Conservation (phyloP, 1,140 invertebrate genomes). For the Ditylenchus dipsaci region DNA sequence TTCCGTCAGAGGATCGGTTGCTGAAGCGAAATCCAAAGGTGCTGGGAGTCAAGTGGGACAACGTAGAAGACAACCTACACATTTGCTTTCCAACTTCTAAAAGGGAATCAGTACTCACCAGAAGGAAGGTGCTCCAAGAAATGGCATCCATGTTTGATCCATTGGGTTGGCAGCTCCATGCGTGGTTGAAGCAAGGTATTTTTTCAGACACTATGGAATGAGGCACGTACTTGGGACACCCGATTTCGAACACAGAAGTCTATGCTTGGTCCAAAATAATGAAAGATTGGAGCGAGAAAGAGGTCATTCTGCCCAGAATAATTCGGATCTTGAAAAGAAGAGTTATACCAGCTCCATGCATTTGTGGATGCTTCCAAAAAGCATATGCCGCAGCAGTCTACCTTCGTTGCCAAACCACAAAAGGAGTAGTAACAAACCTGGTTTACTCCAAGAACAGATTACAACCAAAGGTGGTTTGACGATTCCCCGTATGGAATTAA, state of each 20-base stretch:
- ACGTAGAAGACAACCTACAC: background rate
- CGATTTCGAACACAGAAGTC: background rate
- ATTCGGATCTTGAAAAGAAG: background rate
- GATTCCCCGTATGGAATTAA: slow-evolving; percentile 34
- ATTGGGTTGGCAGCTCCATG: slow-evolving; percentile 13
- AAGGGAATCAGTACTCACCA: background rate
- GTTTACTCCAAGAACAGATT: slow-evolving; percentile 23
- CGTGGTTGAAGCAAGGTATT: slow-evolving; percentile 20
- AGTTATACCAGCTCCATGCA: slow-evolving; percentile 15
- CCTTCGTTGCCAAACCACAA: background rate
- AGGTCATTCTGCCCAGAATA: background rate
- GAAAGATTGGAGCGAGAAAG: background rate
- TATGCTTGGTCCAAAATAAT: background rate
- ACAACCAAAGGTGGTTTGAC: slow-evolving; percentile 5
- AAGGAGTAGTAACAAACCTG: background rate
- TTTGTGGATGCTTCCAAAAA: slow-evolving; percentile 26
- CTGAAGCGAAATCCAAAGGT: slow-evolving; percentile 17
- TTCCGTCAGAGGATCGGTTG: slow-evolving; percentile 8
- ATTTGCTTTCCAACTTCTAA: background rate
- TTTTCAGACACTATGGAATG: slow-evolving; percentile 34
- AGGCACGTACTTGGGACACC: slow-evolving; percentile 10
- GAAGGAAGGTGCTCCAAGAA: slow-evolving; percentile 14
- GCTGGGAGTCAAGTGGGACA: slow-evolving; percentile 28
- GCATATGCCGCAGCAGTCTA: slow-evolving; percentile 29
- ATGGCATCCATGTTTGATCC: slow-evolving; percentile 28